Conservation (phyloP, 2,797 vertebrate genomes). For the Myotis daubentonii region DNA sequence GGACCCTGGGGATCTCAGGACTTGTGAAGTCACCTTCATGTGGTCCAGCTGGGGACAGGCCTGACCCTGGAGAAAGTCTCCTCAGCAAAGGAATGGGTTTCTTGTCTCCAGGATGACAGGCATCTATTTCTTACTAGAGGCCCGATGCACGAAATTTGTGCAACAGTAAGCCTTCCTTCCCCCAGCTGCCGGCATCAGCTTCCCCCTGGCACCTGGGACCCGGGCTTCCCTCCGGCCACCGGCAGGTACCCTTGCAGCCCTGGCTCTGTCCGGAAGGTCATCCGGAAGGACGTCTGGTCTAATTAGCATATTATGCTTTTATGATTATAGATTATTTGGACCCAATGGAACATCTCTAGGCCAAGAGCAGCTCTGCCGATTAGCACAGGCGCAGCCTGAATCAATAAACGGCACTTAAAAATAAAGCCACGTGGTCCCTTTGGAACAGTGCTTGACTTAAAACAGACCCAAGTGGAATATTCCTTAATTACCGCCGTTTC, state of each 20-base stretch:
- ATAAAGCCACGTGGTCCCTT: slow-evolving; percentile 54
- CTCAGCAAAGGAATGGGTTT: neutral
- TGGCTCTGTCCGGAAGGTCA: too few species aligned
- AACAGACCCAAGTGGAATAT: slow-evolving; percentile 74
- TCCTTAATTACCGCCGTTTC: slow-evolving; percentile 67
- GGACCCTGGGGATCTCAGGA: neutral
- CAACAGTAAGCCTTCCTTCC: too few species aligned
- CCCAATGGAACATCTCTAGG: slow-evolving; percentile 35
- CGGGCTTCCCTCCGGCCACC: too few species aligned
- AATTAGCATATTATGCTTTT: too few species aligned
- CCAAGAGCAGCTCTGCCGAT: neutral
- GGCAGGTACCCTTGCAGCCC: too few species aligned
- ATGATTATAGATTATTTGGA: neutral
- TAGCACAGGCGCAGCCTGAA: slow-evolving; percentile 36
- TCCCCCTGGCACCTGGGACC: too few species aligned
- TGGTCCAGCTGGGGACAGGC: too few species aligned
- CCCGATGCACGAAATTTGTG: too few species aligned
- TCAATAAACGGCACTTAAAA: slow-evolving; percentile 75
- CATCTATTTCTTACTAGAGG: neutral
- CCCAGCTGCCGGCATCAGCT: too few species aligned
- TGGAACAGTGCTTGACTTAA: slow-evolving; percentile 56
- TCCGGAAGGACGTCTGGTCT: too few species aligned
- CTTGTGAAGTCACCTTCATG: neutral
- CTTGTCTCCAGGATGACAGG: neutral
- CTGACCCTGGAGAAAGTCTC: neutral